Evolutionary conservation across 1,140 invertebrate genomes (phyloP), one percentile per base, ranked within the genome.

Genomic region (Conus betulinus): DNA sequence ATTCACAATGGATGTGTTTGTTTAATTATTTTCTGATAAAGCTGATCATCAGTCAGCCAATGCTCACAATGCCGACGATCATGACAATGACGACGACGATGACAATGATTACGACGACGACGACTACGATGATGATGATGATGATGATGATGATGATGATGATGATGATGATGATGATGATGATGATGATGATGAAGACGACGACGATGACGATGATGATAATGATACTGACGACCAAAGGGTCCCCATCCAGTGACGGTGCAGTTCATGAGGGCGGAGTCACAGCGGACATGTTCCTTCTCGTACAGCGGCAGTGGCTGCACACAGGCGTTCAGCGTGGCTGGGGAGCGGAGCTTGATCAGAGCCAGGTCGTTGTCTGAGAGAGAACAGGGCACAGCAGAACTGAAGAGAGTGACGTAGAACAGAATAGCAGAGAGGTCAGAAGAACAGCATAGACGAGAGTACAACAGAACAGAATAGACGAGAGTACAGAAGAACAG

Each of bases 321-420:
- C 83, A 84, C 83, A 55, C 83, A 84, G 55, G 63, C 63, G 83
- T 67, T 84, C n/a, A 84, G 83, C 5, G 83, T 13, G 13, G 51
- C 83, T 39, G 83, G 83, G 0, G 57, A 25, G 13, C 57, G 8
- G 11, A 84, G 83, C 25, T 67, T 60, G 55, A 84, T 84, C 17
- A 84, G 57, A 25, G 20, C 83, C 23, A 84, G 20, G 57, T 84
- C 39, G 57, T 84, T 84, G 25, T 60, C 83, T 84, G 83, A 25
- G 55, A 83, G 53, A 23, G 15, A 25, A 4, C 53, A 8, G 15
- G 15, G 57, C 57, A 53, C 20, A 60, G 57, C 39, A 39, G 0
- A 39, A 60, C 8, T 8, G 57, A 4, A 60, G 4, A 5, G 4
- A 15, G 4, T 60, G 57, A 60, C 0, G 57, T 60, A 15, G 15